Evolutionary conservation across 2,888 invertebrate species (phyloP).

Genomic region (Hypselothyrea guttata): DNA sequence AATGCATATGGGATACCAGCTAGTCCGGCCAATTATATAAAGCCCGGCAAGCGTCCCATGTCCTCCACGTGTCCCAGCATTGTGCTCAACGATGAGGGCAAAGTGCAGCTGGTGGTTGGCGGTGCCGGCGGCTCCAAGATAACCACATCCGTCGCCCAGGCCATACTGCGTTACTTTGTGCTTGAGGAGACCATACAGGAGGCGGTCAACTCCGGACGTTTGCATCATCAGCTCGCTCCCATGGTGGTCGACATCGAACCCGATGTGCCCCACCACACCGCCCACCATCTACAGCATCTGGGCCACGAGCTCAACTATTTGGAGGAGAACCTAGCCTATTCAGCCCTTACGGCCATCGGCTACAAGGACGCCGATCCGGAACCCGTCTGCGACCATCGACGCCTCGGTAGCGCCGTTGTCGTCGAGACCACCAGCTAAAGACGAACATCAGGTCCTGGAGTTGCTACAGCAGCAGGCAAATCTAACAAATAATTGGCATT

Average conservation of each 20-base stretch:
- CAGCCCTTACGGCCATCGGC: slow-evolving; percentile 84
- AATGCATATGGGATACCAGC: slow-evolving; percentile 90
- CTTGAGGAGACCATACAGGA: slow-evolving; percentile 86
- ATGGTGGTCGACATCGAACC: slow-evolving; percentile 88
- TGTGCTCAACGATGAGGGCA: slow-evolving; percentile 86
- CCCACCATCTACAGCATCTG: slow-evolving; percentile 50
- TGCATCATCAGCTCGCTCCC: slow-evolving; percentile 95
- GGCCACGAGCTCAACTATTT: slow-evolving; percentile 81
- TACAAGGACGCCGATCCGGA: slow-evolving; percentile 81
- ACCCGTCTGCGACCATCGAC: slow-evolving; percentile 82
- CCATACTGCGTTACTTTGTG: slow-evolving; percentile 86
- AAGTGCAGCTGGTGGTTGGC: slow-evolving; percentile 88
- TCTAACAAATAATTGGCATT: too few relatives aligned
- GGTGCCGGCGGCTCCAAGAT: slow-evolving; percentile 96
- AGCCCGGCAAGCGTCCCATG: slow-evolving; percentile 91
- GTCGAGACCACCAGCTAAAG: slow-evolving; percentile 52
- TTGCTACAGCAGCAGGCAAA: too few relatives aligned
- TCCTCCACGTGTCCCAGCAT: slow-evolving; percentile 95
- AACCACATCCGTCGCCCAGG: slow-evolving; percentile 89
- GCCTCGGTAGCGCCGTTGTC: slow-evolving; percentile 82
- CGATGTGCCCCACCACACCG: slow-evolving; percentile 84
- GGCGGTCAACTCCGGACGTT: slow-evolving; percentile 87
- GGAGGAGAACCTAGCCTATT: slow-evolving; percentile 83
- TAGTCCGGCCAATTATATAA: slow-evolving; percentile 91
- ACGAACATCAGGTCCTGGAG: too few relatives aligned